phyloP scores from a whole-genome alignment of 2,113 vertebrate species.

The Clarias magur region DNA sequence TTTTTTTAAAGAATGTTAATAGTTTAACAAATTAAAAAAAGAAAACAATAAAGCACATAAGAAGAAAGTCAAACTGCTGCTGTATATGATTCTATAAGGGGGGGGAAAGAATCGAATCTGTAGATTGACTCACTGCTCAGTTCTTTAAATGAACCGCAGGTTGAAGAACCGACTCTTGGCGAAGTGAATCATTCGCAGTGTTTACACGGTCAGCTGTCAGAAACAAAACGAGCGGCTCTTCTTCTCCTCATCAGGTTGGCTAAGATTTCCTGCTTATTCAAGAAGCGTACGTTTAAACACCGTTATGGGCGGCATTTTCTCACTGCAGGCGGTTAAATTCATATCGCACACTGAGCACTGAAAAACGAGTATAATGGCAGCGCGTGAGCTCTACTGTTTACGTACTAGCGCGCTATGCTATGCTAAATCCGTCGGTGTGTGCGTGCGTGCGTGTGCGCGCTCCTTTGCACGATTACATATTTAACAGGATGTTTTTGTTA shows the following conservation, averaged over 20 bases:
- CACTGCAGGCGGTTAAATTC: too few species aligned
- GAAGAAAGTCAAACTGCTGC: not conserved
- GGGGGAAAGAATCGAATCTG: not conserved
- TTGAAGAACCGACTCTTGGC: conserved; percentile 35
- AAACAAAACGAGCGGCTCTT: not conserved
- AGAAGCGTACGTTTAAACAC: not conserved
- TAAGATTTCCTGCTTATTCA: not conserved
- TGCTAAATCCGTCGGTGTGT: not conserved
- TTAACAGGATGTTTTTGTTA: not conserved
- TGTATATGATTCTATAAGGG: too few species aligned
- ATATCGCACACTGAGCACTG: not conserved
- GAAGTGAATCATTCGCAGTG: conserved; percentile 35
- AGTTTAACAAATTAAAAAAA: not conserved
- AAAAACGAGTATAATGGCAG: not conserved
- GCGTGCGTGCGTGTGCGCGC: not conserved
- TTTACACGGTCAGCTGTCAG: conserved; percentile 48
- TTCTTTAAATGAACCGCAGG: not conserved
- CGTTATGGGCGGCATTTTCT: not conserved
- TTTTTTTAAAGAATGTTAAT: not conserved
- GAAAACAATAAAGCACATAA: not conserved
- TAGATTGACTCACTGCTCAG: not conserved
- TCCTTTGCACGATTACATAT: not conserved
- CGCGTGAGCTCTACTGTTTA: not conserved
- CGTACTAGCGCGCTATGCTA: not conserved
- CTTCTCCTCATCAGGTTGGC: conserved; percentile 49